Percentiles rank a stretch among this genome's conserved stretches.
Conservation (phyloP, 92 coral and sea anemone species). For the Bergia puertoricense region DNA sequence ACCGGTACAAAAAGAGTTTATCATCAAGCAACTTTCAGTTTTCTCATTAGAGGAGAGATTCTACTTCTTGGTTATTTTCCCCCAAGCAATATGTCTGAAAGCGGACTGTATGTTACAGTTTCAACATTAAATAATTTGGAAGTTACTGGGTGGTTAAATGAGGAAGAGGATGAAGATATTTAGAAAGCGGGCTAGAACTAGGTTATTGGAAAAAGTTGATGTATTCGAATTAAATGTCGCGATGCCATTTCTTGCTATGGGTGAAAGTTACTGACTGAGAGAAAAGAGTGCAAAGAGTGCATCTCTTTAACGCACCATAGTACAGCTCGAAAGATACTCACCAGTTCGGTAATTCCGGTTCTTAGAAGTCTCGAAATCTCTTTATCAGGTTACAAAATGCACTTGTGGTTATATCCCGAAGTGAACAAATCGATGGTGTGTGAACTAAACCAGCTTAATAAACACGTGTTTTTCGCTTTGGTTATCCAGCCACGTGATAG, state of each 20-base stretch:
- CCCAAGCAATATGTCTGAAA: neutral
- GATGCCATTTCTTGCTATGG: neutral
- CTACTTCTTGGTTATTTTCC: neutral
- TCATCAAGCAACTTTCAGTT: neutral
- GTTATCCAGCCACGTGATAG: conserved; percentile 4
- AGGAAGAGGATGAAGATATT: too few relatives aligned
- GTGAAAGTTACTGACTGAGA: neutral
- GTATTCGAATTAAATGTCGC: too few relatives aligned
- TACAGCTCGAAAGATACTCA: neutral
- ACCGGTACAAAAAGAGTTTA: neutral
- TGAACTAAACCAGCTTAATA: neutral
- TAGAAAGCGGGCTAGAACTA: neutral
- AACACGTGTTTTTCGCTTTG: conserved; percentile 14
- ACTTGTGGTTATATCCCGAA: conserved; percentile 9
- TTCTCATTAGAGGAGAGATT: neutral
- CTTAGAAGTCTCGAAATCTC: neutral
- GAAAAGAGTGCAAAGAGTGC: too few relatives aligned
- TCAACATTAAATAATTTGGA: neutral
- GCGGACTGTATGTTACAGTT: neutral
- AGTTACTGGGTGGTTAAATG: neutral
- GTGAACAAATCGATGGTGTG: neutral
- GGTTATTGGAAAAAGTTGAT: neutral
- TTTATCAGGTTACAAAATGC: conserved; percentile 18
- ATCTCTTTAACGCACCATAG: neutral
- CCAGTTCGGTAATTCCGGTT: neutral